A percentile compares a stretch with the other conserved stretches of the same genome.
Conservation (phyloP, 2,797 vertebrate species). For the Columba guinea region DNA sequence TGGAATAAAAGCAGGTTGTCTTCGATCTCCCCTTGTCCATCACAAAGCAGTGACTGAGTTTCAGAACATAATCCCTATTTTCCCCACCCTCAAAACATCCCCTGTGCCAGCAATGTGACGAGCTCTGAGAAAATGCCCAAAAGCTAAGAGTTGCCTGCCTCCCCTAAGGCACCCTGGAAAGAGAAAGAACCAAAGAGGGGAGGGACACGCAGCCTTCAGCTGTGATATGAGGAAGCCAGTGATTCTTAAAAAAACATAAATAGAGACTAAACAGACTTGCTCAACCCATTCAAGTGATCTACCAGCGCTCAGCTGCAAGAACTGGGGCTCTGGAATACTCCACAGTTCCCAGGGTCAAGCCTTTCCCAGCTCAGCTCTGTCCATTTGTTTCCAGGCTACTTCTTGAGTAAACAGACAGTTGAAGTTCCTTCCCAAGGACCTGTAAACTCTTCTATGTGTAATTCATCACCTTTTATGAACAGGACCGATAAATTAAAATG, state of each 20-base stretch:
- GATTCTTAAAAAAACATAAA: neutral
- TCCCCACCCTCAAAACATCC: neutral
- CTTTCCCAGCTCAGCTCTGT: neutral
- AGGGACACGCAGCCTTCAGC: neutral
- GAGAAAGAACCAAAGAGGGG: neutral
- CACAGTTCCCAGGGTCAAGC: neutral
- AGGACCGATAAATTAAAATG: conserved; percentile 15
- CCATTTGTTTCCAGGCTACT: neutral
- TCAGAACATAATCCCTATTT: neutral
- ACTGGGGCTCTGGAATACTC: neutral
- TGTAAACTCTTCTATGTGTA: conserved; percentile 39
- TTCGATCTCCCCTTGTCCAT: neutral
- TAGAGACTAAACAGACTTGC: neutral
- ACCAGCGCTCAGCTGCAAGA: neutral
- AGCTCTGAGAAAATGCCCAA: conserved; percentile 10
- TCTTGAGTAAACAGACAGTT: neutral
- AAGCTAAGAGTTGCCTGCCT: conserved; percentile 3
- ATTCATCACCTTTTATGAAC: conserved; percentile 35
- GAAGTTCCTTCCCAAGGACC: conserved; percentile 45
- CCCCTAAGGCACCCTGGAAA: conserved; percentile 51
- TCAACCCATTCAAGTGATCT: neutral
- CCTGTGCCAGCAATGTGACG: neutral
- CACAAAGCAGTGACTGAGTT: neutral
- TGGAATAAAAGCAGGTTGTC: neutral
- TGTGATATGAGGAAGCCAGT: neutral